phyloP scores from a whole-genome alignment of 2,113 vertebrate genomes.

The Sigmodon hispidus region DNA sequence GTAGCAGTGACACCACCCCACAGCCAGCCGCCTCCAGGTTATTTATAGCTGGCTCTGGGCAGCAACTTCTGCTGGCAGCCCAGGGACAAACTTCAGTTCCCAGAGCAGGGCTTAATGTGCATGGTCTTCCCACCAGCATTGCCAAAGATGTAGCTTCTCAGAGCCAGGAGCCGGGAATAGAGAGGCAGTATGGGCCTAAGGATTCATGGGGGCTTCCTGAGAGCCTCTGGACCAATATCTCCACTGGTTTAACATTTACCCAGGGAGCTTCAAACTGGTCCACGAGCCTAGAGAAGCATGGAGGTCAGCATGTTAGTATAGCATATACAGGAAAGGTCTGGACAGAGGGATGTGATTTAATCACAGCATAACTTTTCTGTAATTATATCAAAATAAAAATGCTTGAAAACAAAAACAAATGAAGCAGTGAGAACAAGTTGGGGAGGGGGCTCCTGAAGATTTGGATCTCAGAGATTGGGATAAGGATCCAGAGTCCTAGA shows the following conservation, averaged over 20 bases:
- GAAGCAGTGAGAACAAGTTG: not conserved
- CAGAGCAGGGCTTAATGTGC: constrained; percentile 18
- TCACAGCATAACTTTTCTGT: not conserved
- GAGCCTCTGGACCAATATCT: not conserved
- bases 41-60: constrained; percentile 74
- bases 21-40: constrained; percentile 35
- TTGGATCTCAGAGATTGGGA: not conserved
- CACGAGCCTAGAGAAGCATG: not conserved
- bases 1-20: constrained; percentile 22
- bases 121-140: not conserved
- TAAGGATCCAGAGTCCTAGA: not conserved
- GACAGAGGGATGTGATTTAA: not conserved
- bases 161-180: too few relatives aligned
- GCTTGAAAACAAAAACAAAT: not conserved
- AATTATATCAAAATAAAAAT: not conserved
- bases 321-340: not conserved
- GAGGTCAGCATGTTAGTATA: too few relatives aligned
- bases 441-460: not conserved
- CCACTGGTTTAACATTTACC: not conserved
- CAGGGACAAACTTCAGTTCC: not conserved
- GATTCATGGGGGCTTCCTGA: not conserved
- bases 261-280: not conserved
- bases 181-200: not conserved
- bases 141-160: not conserved
- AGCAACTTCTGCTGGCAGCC: not conserved